phyloP scores from a whole-genome alignment of 37 sponge, comb jelly and placozoan species.

The Eunapius fragilis region DNA sequence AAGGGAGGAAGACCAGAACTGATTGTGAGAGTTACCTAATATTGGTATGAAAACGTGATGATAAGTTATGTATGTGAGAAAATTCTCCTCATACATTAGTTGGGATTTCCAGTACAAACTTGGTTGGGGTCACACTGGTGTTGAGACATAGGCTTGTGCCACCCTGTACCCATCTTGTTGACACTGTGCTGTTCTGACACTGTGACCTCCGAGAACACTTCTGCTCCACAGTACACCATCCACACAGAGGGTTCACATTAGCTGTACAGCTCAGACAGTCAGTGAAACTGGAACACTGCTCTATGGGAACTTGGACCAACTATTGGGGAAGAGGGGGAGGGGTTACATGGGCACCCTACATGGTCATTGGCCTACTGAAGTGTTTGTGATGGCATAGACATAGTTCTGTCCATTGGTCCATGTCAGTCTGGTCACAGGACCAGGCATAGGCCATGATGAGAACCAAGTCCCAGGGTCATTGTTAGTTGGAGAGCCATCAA shows the following conservation, averaged over 20 bases:
- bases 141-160: slow-evolving; percentile 18
- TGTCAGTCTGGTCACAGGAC: slow-evolving; percentile 23
- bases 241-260: slow-evolving; percentile 75
- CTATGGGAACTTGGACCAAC: slow-evolving; percentile 48
- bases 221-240: slow-evolving; percentile 91
- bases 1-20: slow-evolving; percentile 34
- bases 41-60: slow-evolving; percentile 1
- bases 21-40: slow-evolving; percentile 15
- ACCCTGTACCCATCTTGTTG: slow-evolving; percentile 42
- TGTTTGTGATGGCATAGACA: slow-evolving; percentile 39
- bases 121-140: slow-evolving; percentile 19
- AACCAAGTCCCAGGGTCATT: not conserved
- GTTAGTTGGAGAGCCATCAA: too few relatives aligned
- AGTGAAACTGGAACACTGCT: slow-evolving; percentile 48
- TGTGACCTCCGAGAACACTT: slow-evolving; percentile 76
- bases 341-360: not conserved
- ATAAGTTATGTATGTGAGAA: too few relatives aligned
- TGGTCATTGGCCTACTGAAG: slow-evolving; percentile 8
- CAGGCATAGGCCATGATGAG: slow-evolving; percentile 6
- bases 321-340: not conserved
- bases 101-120: slow-evolving; percentile 20
- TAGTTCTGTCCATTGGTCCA: slow-evolving; percentile 51
- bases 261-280: slow-evolving; percentile 46
- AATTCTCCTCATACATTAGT: slow-evolving; percentile 2
- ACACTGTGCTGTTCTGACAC: slow-evolving; percentile 58